Evolutionary conservation across 53 echinoderm and acorn worm genomes (phyloP).

Genomic region (Mesocentrotus franciscanus): DNA sequence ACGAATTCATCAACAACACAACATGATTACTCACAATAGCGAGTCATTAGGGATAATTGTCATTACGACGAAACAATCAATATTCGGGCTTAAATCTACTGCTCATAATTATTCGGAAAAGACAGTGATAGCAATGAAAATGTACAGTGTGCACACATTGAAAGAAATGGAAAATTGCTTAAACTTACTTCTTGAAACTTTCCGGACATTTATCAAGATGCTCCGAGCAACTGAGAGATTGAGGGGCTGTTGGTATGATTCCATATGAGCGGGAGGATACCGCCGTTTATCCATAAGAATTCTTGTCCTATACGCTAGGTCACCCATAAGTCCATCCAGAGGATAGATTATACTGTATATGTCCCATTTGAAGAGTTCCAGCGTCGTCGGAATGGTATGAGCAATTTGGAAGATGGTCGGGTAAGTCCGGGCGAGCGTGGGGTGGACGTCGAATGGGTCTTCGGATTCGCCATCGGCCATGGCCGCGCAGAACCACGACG

Average conservation of each 20-base stretch:
- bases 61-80: too few species aligned
- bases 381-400: conserved; percentile 8
- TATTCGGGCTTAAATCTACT: too few species aligned
- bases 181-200: conserved; percentile 44
- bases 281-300: conserved; percentile 11
- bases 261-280: background rate
- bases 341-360: conserved; percentile 40
- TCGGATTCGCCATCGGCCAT: background rate
- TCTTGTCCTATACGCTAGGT: background rate
- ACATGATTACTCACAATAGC: too few species aligned
- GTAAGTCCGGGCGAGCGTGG: conserved; percentile 49
- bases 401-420: conserved; percentile 55
- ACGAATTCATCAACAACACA: too few species aligned
- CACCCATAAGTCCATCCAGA: background rate
- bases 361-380: conserved; percentile 34
- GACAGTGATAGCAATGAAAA: background rate
- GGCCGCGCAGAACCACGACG: conserved; percentile 57
- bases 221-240: background rate
- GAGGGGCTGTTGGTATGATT: conserved; percentile 42
- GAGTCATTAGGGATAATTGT: too few species aligned
- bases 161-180: background rate
- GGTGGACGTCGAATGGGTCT: background rate
- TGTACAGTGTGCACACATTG: background rate
- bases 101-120: too few species aligned
- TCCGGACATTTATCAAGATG: conserved; percentile 17